Evolutionary conservation across 2,113 vertebrate species (phyloP).

Genomic region (Manacus vitellinus): DNA sequence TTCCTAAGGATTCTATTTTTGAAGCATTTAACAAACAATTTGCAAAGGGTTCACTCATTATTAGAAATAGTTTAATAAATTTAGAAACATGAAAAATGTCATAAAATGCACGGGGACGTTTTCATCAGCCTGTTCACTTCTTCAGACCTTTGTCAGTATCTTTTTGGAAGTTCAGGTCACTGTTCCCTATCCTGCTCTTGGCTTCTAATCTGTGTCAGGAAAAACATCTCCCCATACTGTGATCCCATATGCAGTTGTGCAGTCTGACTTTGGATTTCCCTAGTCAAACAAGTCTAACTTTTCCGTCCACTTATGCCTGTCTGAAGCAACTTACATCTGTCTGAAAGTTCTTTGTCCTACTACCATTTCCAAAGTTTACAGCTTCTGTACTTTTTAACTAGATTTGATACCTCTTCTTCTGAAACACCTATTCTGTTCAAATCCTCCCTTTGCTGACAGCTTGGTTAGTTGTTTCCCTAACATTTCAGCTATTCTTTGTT

Average conservation of each 20-base stretch:
- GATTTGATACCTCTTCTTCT: not conserved
- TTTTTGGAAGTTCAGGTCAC: not conserved
- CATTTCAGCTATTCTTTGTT: not conserved
- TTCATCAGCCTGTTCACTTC: not conserved
- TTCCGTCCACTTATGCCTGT: not conserved
- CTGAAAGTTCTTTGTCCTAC: not conserved
- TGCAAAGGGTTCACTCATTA: not conserved
- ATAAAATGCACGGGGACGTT: not conserved
- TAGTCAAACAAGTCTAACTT: not conserved
- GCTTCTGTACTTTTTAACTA: not conserved
- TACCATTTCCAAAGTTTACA: not conserved
- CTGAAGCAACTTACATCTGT: not conserved
- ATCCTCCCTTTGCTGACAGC: not conserved
- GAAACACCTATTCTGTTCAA: not conserved
- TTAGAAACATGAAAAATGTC: not conserved
- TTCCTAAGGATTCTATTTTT: not conserved
- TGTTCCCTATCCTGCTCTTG: not conserved
- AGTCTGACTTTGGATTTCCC: not conserved
- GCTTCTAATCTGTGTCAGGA: not conserved
- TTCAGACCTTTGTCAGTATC: not conserved
- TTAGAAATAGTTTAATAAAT: not conserved
- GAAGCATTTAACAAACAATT: not conserved
- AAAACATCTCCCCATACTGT: not conserved
- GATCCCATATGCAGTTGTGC: rapidly evolving
- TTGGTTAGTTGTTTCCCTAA: not conserved